These are phyloP conservation scores for Argyresthia goedartella DNA, from an alignment of 2,888 invertebrate genomes.

Conservation along the genomic window DNA sequence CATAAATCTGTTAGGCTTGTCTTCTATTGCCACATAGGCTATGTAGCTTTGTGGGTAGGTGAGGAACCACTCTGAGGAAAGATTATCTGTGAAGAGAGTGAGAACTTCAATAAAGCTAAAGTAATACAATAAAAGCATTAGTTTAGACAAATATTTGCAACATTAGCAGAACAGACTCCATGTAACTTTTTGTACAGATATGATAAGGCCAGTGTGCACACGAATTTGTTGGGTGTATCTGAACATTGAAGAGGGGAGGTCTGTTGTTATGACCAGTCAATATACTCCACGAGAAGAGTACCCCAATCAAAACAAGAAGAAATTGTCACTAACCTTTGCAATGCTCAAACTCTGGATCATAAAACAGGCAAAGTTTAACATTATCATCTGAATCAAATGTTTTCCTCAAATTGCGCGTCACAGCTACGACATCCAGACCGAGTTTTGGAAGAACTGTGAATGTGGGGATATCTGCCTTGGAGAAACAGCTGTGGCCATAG, in stretches of 20 bases:
- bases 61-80: slow-evolving; percentile 35
- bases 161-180: not conserved
- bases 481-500: slow-evolving; percentile 91
- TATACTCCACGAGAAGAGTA: no score
- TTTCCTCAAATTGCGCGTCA: slow-evolving; percentile 20
- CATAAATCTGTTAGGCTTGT: slow-evolving; percentile 30
- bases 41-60: slow-evolving; percentile 38
- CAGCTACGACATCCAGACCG: slow-evolving; percentile 60
- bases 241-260: no score
- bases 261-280: no score
- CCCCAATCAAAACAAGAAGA: no score
- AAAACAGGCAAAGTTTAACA: slow-evolving; percentile 67
- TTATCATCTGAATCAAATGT: slow-evolving; percentile 33
- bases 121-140: no score
- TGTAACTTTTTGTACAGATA: not conserved
- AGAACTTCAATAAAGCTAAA: no score
- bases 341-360: slow-evolving; percentile 78
- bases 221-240: no score
- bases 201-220: not conserved
- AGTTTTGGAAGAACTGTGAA: slow-evolving; percentile 78
- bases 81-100: slow-evolving; percentile 25
- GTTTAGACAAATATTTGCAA: no score
- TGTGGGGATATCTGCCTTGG: slow-evolving; percentile 81
- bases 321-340: slow-evolving; percentile 50
- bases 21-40: slow-evolving; percentile 35